Percentiles rank a stretch among this genome's conserved stretches.
Evolutionary conservation across 2,113 vertebrate species (phyloP).

Genomic region (Carassius auratus): DNA sequence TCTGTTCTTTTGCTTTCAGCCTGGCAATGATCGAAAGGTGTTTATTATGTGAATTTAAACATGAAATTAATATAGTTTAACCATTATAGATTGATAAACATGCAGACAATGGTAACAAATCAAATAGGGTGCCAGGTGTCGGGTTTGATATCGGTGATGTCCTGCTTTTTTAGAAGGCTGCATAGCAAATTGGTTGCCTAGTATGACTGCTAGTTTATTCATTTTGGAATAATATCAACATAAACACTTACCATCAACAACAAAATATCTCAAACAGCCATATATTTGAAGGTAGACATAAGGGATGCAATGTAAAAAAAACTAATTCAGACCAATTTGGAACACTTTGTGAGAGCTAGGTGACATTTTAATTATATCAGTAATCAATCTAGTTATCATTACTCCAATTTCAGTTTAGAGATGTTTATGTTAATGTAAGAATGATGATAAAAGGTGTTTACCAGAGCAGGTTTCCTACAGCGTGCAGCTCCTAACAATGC

Average conservation of each 20-base stretch:
- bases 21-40: neutral
- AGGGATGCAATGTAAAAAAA: too few species aligned
- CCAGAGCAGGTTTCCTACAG: slow-evolving; percentile 84
- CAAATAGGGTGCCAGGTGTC: neutral
- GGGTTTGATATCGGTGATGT: neutral
- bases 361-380: too few species aligned
- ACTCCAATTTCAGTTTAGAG: too few species aligned
- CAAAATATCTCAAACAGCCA: neutral
- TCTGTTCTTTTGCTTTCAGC: neutral
- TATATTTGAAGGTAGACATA: neutral
- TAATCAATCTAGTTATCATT: too few species aligned
- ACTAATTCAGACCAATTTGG: too few species aligned
- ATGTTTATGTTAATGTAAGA: too few species aligned
- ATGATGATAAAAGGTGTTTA: slow-evolving; percentile 57
- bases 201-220: neutral
- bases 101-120: neutral
- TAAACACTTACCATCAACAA: neutral
- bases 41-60: neutral
- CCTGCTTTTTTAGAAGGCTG: too few species aligned
- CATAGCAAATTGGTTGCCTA: too few species aligned
- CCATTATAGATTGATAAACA: neutral
- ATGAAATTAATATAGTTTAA: neutral
- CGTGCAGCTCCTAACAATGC: slow-evolving; percentile 85
- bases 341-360: too few species aligned
- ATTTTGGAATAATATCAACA: neutral